Percentiles rank a stretch among this genome's conserved stretches.
Evolutionary conservation across 2,797 vertebrate genomes (phyloP).

Genomic region (Coregonus sp.): DNA sequence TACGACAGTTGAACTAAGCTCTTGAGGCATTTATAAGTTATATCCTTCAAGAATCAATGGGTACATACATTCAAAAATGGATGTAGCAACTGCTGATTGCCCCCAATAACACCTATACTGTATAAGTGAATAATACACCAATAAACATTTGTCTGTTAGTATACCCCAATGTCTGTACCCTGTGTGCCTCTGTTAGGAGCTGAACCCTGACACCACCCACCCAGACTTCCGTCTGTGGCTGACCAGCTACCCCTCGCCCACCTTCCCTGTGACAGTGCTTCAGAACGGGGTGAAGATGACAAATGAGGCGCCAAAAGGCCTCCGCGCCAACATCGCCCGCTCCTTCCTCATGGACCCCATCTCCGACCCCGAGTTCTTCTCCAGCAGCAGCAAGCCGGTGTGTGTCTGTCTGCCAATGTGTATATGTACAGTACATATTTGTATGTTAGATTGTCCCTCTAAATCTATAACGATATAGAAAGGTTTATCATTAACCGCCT

Average conservation of each 20-base stretch:
- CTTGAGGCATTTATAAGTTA: no score
- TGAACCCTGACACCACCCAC: constrained; percentile 85
- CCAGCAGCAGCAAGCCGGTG: constrained; percentile 83
- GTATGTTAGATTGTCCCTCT: constrained; percentile 3
- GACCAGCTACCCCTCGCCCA: constrained; percentile 89
- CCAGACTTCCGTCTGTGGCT: constrained; percentile 91
- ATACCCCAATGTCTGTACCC: not conserved
- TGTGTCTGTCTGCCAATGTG: constrained; percentile 38
- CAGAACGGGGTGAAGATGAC: constrained; percentile 95
- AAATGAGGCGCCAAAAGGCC: constrained; percentile 88
- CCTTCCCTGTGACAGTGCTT: constrained; percentile 87
- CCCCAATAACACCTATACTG: not conserved
- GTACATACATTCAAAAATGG: no score
- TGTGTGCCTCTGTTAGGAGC: constrained; percentile 69
- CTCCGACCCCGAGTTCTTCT: constrained; percentile 85
- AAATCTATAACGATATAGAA: not conserved
- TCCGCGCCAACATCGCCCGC: constrained; percentile 84
- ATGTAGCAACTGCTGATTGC: no score
- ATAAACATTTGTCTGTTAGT: not conserved
- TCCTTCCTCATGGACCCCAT: constrained; percentile 90
- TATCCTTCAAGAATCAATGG: no score
- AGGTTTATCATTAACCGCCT: no score
- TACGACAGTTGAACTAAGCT: no score
- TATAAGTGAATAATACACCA: not conserved
- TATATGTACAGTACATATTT: constrained; percentile 7